Conservation (phyloP, 1,140 invertebrate species). For the Spodoptera frugiperda region DNA sequence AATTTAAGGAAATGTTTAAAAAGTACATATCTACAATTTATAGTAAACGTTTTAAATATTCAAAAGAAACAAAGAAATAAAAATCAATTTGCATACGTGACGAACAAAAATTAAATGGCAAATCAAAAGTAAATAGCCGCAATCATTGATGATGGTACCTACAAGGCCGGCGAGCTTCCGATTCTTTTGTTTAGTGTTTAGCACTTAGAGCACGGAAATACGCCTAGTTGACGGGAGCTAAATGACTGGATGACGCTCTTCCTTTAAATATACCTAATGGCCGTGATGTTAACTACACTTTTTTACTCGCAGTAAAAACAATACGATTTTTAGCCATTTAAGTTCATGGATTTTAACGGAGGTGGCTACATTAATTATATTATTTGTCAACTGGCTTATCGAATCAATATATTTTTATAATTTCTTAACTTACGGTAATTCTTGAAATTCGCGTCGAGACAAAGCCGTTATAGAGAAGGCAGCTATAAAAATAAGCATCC, state of each 20-base stretch:
- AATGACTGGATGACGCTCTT: slow-evolving; percentile 76
- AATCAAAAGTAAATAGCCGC: slow-evolving; percentile 49
- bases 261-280: slow-evolving; percentile 59
- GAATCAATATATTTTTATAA: slow-evolving; percentile 23
- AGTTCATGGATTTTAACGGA: slow-evolving; percentile 56
- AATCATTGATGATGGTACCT: slow-evolving; percentile 60
- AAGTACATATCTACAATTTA: no score
- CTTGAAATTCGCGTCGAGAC: slow-evolving; percentile 45
- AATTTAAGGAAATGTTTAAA: no score
- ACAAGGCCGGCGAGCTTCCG: slow-evolving; percentile 75
- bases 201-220: slow-evolving; percentile 78
- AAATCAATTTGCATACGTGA: slow-evolving; percentile 12
- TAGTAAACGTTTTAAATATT: slow-evolving; percentile 1
- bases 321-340: slow-evolving; percentile 63
- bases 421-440: slow-evolving; percentile 49
- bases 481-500: slow-evolving; percentile 63
- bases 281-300: slow-evolving; percentile 63
- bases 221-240: slow-evolving; percentile 80
- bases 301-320: slow-evolving; percentile 69
- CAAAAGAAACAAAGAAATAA: slow-evolving; percentile 14
- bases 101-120: slow-evolving; percentile 35
- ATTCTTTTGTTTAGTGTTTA: slow-evolving; percentile 78
- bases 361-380: slow-evolving; percentile 2
- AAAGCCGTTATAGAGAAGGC: slow-evolving; percentile 54
- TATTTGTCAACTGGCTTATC: slow-evolving; percentile 2